phyloP scores from a whole-genome alignment of 2,113 vertebrate genomes.

The Planiliza haematocheilus region DNA sequence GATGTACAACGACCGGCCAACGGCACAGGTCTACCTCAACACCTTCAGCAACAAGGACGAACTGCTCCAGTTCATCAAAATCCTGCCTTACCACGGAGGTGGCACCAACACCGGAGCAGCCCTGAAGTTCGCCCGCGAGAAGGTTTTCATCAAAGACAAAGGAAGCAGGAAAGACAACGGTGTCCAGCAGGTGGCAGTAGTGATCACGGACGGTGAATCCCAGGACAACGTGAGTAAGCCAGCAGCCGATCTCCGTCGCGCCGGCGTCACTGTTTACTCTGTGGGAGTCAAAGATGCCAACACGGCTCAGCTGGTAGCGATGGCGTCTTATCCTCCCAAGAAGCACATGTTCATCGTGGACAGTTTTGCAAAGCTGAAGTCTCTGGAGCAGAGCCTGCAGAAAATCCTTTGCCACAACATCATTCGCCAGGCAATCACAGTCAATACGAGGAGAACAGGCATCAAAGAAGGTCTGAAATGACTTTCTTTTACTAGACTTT shows the following conservation, averaged over 20 bases:
- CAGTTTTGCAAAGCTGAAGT: constrained; percentile 79
- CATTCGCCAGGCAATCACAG: constrained; percentile 23
- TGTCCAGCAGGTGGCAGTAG: constrained; percentile 84
- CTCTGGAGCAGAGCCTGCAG: constrained; percentile 76
- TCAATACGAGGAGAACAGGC: not conserved
- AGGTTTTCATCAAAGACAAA: constrained; percentile 69
- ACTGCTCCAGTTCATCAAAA: constrained; percentile 83
- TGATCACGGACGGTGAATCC: constrained; percentile 85
- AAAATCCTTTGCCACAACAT: constrained; percentile 82
- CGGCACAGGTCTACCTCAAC: constrained; percentile 81
- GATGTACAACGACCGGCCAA: constrained; percentile 73
- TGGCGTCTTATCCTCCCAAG: constrained; percentile 82
- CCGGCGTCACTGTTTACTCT: constrained; percentile 81
- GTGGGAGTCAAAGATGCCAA: constrained; percentile 80
- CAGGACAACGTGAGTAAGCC: constrained; percentile 76
- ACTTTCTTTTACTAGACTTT: too few species aligned
- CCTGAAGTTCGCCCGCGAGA: constrained; percentile 77
- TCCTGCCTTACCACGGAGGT: constrained; percentile 81
- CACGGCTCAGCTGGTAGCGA: constrained; percentile 70
- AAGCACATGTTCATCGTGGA: constrained; percentile 79
- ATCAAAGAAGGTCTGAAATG: constrained; percentile 82
- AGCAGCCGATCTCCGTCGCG: constrained; percentile 77
- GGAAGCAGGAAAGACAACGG: constrained; percentile 80
- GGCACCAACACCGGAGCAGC: constrained; percentile 79
- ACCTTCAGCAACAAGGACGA: constrained; percentile 75